phyloP scores from a whole-genome alignment of 37 sponge, comb jelly and placozoan genomes.

The Theonella swinhoei region DNA sequence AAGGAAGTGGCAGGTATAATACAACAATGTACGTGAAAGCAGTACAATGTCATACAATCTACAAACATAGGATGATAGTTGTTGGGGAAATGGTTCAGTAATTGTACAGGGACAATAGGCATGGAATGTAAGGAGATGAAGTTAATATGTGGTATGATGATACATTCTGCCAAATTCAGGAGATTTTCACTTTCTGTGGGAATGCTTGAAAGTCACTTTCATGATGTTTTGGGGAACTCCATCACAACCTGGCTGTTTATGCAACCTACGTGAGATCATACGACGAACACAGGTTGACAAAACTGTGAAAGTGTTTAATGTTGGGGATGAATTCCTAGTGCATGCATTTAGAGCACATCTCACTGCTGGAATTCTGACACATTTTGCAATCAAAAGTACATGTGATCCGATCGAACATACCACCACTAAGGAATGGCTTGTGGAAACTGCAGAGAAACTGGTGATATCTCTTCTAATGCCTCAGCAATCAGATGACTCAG shows the following conservation, averaged over 20 bases:
- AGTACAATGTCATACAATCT: background rate
- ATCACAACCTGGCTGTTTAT: slow-evolving; percentile 9
- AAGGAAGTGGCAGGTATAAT: slow-evolving; percentile 42
- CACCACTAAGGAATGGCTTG: slow-evolving; percentile 9
- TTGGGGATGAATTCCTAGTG: slow-evolving; percentile 24
- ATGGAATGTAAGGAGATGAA: too few relatives aligned
- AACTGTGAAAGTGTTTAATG: slow-evolving; percentile 18
- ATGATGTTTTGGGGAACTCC: slow-evolving; percentile 20
- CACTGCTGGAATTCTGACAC: background rate
- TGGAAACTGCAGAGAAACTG: slow-evolving; percentile 14
- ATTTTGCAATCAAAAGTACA: background rate
- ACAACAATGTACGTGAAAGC: too few relatives aligned
- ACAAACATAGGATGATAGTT: too few relatives aligned
- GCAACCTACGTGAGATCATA: slow-evolving; percentile 15
- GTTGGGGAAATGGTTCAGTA: too few relatives aligned
- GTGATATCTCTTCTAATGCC: background rate
- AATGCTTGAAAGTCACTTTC: background rate
- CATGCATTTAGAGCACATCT: slow-evolving; percentile 23
- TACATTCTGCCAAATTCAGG: too few relatives aligned
- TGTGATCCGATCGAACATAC: background rate
- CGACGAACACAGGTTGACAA: slow-evolving; percentile 17
- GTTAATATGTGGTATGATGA: too few relatives aligned
- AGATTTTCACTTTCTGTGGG: too few relatives aligned
- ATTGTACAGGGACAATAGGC: too few relatives aligned
- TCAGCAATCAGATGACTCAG: background rate